Percentiles rank a stretch among this genome's conserved stretches.
These are phyloP conservation scores for Corvus moneduloides DNA, from an alignment of 2,113 vertebrate species.

Conservation along the genomic window DNA sequence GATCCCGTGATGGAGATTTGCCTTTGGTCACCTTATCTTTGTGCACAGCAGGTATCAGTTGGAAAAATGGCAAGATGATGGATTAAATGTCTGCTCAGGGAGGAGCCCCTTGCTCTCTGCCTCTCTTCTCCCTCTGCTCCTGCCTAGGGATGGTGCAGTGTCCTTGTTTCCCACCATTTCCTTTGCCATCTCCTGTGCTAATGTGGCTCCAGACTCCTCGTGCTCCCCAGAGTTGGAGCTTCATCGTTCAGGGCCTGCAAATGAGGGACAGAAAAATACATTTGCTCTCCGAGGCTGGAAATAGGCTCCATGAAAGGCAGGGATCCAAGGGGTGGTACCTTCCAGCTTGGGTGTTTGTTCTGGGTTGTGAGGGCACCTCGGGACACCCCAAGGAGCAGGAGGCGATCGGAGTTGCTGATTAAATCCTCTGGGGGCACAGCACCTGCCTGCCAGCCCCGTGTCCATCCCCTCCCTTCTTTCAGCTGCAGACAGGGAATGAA, in stretches of 20 bases:
- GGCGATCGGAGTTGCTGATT: neutral
- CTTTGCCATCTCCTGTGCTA: constrained; percentile 89
- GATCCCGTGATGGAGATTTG: neutral
- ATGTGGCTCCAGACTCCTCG: constrained; percentile 76
- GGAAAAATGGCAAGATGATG: neutral
- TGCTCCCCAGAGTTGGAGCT: constrained; percentile 58
- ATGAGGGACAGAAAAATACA: neutral
- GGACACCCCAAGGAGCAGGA: neutral
- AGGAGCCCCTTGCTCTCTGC: neutral
- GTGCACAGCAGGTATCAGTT: neutral
- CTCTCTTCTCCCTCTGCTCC: neutral
- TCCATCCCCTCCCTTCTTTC: neutral
- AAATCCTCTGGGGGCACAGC: neutral
- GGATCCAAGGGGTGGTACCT: neutral
- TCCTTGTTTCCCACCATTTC: constrained; percentile 80
- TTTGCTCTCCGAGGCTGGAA: neutral
- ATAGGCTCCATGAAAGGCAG: neutral
- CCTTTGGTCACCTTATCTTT: neutral
- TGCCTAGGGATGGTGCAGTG: accelerated
- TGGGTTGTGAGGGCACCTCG: neutral
- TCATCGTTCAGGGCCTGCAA: constrained; percentile 52
- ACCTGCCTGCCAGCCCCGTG: neutral
- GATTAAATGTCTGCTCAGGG: neutral
- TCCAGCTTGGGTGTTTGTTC: neutral
- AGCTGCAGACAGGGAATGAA: neutral